A percentile compares a stretch with the other conserved stretches of the same genome.
Conservation (phyloP, 1,140 invertebrate species). For the Platorchestia sp. region DNA sequence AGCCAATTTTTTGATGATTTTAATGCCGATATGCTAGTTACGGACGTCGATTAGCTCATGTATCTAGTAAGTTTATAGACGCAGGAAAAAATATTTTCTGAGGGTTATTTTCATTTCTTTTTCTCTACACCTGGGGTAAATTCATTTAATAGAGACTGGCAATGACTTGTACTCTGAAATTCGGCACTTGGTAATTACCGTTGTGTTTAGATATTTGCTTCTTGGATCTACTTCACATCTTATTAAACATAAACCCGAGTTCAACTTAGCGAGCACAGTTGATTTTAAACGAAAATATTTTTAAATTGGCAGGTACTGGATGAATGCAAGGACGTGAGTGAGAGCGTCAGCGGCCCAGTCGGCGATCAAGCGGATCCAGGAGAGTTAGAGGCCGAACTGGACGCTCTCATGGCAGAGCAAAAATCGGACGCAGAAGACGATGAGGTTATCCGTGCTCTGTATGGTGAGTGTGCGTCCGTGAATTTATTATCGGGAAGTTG, state of each 20-base stretch:
- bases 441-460: background rate
- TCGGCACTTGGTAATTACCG: background rate
- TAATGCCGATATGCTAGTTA: background rate
- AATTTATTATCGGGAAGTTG: background rate
- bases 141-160: background rate
- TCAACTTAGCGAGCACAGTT: background rate
- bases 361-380: background rate
- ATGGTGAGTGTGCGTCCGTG: background rate
- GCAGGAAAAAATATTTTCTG: background rate
- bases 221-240: background rate
- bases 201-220: background rate
- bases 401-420: conserved; percentile 9
- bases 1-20: background rate
- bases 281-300: background rate
- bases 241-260: background rate
- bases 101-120: background rate
- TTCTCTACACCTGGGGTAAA: background rate
- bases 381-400: conserved; percentile 11
- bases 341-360: conserved; percentile 11
- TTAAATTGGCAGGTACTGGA: conserved; percentile 13
- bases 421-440: background rate
- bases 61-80: too few relatives aligned
- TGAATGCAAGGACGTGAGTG: conserved; percentile 45
- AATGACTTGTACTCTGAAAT: background rate
- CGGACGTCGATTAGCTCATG: background rate